These are phyloP conservation scores for Crotalus tigris DNA, from an alignment of 2,113 vertebrate species.

Conservation along the genomic window DNA sequence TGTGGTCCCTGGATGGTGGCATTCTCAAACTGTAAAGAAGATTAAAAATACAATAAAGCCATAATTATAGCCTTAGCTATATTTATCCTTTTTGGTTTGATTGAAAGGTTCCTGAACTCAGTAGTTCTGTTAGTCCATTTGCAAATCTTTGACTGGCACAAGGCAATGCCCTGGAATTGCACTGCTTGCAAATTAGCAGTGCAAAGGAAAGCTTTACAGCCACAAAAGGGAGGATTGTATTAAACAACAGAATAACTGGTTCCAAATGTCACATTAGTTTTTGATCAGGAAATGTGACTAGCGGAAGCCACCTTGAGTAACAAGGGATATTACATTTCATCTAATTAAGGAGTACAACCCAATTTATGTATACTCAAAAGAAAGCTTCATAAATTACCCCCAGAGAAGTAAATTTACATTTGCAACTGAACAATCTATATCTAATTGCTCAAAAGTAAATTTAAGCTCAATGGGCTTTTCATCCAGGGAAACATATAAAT, in stretches of 20 bases:
- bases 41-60: not conserved
- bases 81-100: not conserved
- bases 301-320: not conserved
- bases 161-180: not conserved
- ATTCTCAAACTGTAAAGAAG: not conserved
- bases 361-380: not conserved
- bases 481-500: not conserved
- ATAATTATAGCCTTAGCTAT: not conserved
- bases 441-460: not conserved
- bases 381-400: not conserved
- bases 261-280: not conserved
- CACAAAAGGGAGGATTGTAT: not conserved
- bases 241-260: not conserved
- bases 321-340: not conserved
- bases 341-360: not conserved
- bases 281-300: not conserved
- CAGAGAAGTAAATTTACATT: not conserved
- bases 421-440: not conserved
- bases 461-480: not conserved
- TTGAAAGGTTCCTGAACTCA: not conserved
- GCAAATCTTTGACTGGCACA: conserved; percentile 1
- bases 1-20: not conserved
- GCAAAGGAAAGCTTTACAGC: not conserved
- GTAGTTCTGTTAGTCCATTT: not conserved
- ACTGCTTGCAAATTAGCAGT: not conserved